phyloP scores from a whole-genome alignment of 2,113 vertebrate species.

The Anarrhichthys ocellatus region DNA sequence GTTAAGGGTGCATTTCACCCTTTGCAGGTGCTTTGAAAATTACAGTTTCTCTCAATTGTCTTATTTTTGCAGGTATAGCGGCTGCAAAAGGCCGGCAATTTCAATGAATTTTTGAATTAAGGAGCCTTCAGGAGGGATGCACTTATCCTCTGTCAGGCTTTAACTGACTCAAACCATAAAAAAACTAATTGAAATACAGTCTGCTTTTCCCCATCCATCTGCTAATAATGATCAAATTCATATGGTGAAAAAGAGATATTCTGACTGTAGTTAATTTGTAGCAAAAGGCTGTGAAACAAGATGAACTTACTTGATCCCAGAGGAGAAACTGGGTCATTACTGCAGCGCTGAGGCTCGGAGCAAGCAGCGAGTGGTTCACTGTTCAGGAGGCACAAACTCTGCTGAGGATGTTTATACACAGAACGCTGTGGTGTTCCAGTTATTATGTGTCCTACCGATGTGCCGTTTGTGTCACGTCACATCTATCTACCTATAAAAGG shows the following conservation, averaged over 20 bases:
- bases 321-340: constrained; percentile 47
- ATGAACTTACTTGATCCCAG: constrained; percentile 34
- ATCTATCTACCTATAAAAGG: background rate
- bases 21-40: background rate
- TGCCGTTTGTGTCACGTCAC: background rate
- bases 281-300: constrained; percentile 38
- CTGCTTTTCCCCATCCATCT: constrained; percentile 12
- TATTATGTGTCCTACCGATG: background rate
- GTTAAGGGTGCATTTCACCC: background rate
- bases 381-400: constrained; percentile 6
- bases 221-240: constrained; percentile 15
- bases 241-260: constrained; percentile 15
- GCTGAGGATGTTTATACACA: background rate
- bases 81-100: background rate
- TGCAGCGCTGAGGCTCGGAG: constrained; percentile 23
- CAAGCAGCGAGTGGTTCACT: constrained; percentile 5
- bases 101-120: no score
- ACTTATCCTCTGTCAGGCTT: background rate
- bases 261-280: constrained; percentile 48
- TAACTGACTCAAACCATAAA: constrained; percentile 23
- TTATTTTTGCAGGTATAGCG: background rate
- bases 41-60: background rate
- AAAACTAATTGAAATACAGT: background rate
- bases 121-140: no score
- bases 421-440: background rate